Conservation (phyloP, 2,797 vertebrate genomes). For the Tapera naevia region DNA sequence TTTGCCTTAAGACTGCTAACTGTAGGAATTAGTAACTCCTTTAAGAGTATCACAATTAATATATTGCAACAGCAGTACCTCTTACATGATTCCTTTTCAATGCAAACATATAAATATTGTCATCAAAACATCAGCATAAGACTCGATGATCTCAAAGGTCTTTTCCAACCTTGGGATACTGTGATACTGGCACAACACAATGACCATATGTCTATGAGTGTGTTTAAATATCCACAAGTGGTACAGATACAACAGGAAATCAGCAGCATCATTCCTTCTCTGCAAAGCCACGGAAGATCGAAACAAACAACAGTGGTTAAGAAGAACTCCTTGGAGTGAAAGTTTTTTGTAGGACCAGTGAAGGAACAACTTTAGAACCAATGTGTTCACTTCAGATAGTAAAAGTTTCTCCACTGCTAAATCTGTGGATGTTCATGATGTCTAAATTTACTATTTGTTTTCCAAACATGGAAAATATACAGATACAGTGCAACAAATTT, state of each 20-base stretch:
- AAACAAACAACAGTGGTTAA: background rate
- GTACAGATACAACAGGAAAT: background rate
- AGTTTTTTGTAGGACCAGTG: background rate
- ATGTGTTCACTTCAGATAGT: background rate
- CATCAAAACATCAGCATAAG: background rate
- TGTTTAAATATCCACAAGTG: background rate
- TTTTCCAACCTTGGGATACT: too few species aligned
- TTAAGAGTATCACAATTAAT: background rate
- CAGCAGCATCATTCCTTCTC: background rate
- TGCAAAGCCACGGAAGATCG: background rate
- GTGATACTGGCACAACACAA: too few species aligned
- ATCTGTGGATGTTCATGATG: background rate
- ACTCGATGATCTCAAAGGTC: too few species aligned
- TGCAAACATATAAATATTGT: background rate
- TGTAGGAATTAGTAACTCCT: background rate
- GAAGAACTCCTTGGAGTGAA: background rate
- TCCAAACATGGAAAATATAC: background rate
- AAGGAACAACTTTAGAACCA: background rate
- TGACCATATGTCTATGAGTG: rapidly evolving
- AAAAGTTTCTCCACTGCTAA: background rate
- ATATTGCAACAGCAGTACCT: background rate
- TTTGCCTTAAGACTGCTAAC: background rate
- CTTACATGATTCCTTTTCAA: background rate
- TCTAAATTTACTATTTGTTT: background rate
- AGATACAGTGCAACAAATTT: background rate